These are phyloP conservation scores for Alcedo quadribrachys DNA, from an alignment of 2,797 vertebrate species.

Conservation along the genomic window DNA sequence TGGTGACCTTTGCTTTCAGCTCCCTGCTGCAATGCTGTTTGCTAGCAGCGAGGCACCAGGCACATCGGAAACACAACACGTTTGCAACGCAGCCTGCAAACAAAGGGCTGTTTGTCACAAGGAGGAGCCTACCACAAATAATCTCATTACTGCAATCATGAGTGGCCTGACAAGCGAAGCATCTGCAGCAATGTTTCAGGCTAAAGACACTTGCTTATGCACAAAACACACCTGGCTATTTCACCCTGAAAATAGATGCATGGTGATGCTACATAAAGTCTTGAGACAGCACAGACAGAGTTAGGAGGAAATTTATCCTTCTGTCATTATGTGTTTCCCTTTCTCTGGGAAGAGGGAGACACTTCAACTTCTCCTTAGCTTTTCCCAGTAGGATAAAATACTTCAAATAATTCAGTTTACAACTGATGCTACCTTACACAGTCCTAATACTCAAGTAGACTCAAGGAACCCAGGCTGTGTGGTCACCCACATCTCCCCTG, in stretches of 20 bases:
- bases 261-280: neutral
- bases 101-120: neutral
- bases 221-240: neutral
- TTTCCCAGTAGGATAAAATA: neutral
- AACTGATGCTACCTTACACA: fast-evolving
- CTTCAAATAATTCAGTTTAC: neutral
- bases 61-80: slow-evolving; percentile 9
- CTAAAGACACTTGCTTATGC: neutral
- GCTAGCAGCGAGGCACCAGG: neutral
- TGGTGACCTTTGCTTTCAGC: neutral
- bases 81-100: neutral
- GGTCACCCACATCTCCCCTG: neutral
- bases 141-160: neutral
- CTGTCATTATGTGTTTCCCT: neutral
- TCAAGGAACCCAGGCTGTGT: neutral
- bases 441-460: neutral
- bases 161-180: neutral
- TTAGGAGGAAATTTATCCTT: neutral
- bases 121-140: neutral
- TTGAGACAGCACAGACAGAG: neutral
- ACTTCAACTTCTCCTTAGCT: neutral
- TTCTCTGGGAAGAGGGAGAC: neutral
- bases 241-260: neutral
- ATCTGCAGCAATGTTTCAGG: neutral
- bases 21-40: neutral